A percentile compares a stretch with the other conserved stretches of the same genome.
Conservation (phyloP, 2,113 vertebrate species). For the Ceyx cyanopectus region DNA sequence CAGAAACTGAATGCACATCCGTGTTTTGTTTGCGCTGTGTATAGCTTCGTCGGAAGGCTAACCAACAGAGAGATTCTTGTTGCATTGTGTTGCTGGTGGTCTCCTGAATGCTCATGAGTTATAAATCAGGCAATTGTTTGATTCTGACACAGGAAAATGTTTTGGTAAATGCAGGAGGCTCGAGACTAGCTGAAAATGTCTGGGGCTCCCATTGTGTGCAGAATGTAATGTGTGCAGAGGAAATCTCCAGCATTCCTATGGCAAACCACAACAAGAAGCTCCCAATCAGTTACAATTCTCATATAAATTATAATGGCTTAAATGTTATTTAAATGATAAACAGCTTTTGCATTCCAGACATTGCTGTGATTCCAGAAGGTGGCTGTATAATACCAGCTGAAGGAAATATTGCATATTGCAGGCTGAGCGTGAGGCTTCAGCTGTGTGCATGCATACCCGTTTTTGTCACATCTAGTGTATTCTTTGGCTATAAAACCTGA, state of each 20-base stretch:
- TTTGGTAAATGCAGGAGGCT: slow-evolving; percentile 62
- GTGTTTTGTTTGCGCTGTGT: neutral
- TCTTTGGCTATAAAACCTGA: neutral
- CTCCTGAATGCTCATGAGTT: neutral
- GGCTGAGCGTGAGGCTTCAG: neutral
- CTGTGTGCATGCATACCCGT: neutral
- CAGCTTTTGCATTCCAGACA: slow-evolving; percentile 71
- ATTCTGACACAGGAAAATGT: slow-evolving; percentile 60
- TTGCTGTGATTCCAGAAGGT: slow-evolving; percentile 56
- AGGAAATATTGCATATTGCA: slow-evolving; percentile 2
- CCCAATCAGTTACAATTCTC: slow-evolving; percentile 53
- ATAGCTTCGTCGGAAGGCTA: neutral
- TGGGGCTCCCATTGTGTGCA: slow-evolving; percentile 54
- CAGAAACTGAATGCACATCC: neutral
- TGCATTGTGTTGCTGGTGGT: slow-evolving; percentile 44
- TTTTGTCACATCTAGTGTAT: slow-evolving; percentile 31
- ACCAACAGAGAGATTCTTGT: neutral
- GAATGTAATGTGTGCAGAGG: slow-evolving; percentile 61
- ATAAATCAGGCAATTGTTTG: slow-evolving; percentile 55
- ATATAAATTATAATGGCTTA: slow-evolving; percentile 58
- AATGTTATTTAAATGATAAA: slow-evolving; percentile 66
- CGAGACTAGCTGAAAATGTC: slow-evolving; percentile 42
- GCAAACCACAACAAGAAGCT: slow-evolving; percentile 68
- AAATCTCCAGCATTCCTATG: slow-evolving; percentile 65
- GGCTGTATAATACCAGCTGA: slow-evolving; percentile 30